Conservation (phyloP, 2,888 invertebrate species). For the Spilosoma lubricipeda region DNA sequence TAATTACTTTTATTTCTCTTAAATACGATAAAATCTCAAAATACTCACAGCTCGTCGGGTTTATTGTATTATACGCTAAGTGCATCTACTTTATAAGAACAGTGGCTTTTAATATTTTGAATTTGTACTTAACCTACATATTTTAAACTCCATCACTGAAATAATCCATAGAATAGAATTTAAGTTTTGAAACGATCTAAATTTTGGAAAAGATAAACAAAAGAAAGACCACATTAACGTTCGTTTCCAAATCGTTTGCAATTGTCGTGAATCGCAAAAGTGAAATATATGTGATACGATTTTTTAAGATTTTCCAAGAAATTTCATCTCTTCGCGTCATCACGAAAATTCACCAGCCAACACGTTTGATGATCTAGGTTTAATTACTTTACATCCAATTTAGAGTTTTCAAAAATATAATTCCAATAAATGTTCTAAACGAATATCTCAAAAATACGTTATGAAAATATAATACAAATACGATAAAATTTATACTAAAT, state of each 20-base stretch:
- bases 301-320: slow-evolving; percentile 50
- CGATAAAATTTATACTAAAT: slow-evolving; percentile 87
- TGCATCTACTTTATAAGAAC: slow-evolving; percentile 86
- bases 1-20: slow-evolving; percentile 74
- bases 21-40: slow-evolving; percentile 86
- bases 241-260: slow-evolving; percentile 44
- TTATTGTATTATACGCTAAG: slow-evolving; percentile 85
- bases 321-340: slow-evolving; percentile 45
- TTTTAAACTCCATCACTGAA: slow-evolving; percentile 72
- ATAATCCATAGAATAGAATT: slow-evolving; percentile 66
- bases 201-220: slow-evolving; percentile 52
- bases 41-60: slow-evolving; percentile 86
- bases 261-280: slow-evolving; percentile 47
- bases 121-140: slow-evolving; percentile 85
- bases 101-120: slow-evolving; percentile 85
- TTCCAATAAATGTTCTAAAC: slow-evolving; percentile 84
- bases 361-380: slow-evolving; percentile 76
- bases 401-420: slow-evolving; percentile 85
- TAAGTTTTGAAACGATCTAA: slow-evolving; percentile 62
- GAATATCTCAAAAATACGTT: slow-evolving; percentile 86
- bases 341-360: slow-evolving; percentile 66
- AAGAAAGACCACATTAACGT: slow-evolving; percentile 42
- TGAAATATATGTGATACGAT: slow-evolving; percentile 43
- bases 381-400: slow-evolving; percentile 76
- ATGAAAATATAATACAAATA: slow-evolving; percentile 86